Evolutionary conservation across 2,888 invertebrate genomes (phyloP), one percentile per base, ranked within the genome.

Genomic region (Xestia ashworthii): DNA sequence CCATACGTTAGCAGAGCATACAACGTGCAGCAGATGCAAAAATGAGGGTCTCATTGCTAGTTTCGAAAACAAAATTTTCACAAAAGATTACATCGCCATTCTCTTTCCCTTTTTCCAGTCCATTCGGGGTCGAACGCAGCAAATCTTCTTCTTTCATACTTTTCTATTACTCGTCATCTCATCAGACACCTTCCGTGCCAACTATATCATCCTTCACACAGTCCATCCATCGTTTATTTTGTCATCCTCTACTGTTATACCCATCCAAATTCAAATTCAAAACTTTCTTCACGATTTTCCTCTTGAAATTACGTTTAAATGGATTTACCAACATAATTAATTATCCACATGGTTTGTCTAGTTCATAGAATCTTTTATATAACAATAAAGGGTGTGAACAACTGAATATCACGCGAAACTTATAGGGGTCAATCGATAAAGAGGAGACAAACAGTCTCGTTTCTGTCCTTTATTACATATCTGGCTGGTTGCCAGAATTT

Each of bases 401-500:
- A n/a, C 5, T 46, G 9, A 53, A 22, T 5, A 46, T 41, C 8
- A 38, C 32, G 22, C 22, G 1, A 9, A 50, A 38, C 2, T 6
- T 44, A 38, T n/a, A 50, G 22, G n/a, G 55, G 67, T 68, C 38
- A 78, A 71, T 77, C 71, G 19, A 83, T 77, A 12, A 1, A 19
- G 16, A 22, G 64, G 44, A 74, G 80, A 65, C 71, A 46, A 1
- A 22, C n/a, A 64, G 68, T 71, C 64, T 74, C 50, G 16, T 46
- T 46, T 71, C 65, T 65, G 67, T 71, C 14, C 55, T 50, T 0
- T 14, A 66, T 38, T 22, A 65, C 16, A n/a, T 3, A 16, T 22
- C 22, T 84, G 80, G 82, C 55, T 58, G 5, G 3, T 5, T 32
- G 84, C 82, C 82, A 83, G 12, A 16, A 22, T 11, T 69, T 6